A percentile compares a stretch with the other conserved stretches of the same genome.
phyloP scores from a whole-genome alignment of 2,888 invertebrate genomes.

The Apamea anceps region DNA sequence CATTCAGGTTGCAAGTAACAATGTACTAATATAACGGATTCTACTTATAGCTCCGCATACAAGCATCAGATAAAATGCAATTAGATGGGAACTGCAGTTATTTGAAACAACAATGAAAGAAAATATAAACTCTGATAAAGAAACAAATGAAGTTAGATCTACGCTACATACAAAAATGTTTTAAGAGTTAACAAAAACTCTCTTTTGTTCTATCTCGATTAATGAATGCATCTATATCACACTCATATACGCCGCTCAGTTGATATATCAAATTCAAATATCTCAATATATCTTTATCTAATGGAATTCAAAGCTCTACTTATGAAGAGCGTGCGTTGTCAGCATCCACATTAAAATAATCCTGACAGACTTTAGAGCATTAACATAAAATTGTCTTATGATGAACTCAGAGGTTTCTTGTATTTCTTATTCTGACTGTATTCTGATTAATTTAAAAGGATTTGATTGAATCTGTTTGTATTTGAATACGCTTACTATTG shows the following conservation, averaged over 20 bases:
- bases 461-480: constrained; percentile 19
- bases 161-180: constrained; percentile 8
- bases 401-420: constrained; percentile 46
- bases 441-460: constrained; percentile 52
- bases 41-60: constrained; percentile 39
- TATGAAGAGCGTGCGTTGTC: constrained; percentile 53
- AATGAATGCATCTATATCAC: constrained; percentile 33
- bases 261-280: constrained; percentile 49
- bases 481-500: constrained; percentile 14
- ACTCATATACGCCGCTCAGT: constrained; percentile 25
- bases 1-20: constrained; percentile 32
- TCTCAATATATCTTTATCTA: constrained; percentile 54
- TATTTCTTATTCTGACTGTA: constrained; percentile 55
- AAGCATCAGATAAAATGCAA: constrained; percentile 53
- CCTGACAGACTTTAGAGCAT: constrained; percentile 72
- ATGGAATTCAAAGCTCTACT: constrained; percentile 68
- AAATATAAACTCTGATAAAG: constrained; percentile 40
- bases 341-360: constrained; percentile 71
- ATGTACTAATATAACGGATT: constrained; percentile 37
- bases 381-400: constrained; percentile 73
- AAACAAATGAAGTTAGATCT: constrained; percentile 37
- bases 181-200: constrained; percentile 4
- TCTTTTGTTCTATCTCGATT: constrained; percentile 13
- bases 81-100: constrained; percentile 57
- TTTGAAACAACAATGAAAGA: constrained; percentile 45